Conservation (phyloP, 2,113 vertebrate species). For the Lucifuga dentata region DNA sequence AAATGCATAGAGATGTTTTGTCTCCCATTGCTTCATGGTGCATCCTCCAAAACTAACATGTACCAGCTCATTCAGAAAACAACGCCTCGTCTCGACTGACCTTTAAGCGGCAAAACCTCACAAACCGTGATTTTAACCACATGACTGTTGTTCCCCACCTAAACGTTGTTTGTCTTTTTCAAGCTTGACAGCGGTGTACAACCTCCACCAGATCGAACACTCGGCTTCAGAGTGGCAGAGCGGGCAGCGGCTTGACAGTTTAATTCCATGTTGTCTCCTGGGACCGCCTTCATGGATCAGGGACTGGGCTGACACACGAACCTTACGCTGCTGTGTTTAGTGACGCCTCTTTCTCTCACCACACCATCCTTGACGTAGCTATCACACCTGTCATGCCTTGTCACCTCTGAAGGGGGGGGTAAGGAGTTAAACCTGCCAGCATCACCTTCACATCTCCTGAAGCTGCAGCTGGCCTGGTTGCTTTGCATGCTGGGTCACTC, state of each 20-base stretch:
- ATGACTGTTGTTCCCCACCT: conserved; percentile 53
- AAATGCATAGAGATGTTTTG: not conserved
- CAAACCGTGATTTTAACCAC: conserved; percentile 49
- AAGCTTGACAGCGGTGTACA: conserved; percentile 58
- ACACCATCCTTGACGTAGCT: conserved; percentile 42
- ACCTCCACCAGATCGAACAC: not conserved
- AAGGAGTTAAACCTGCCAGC: not conserved
- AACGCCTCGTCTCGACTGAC: conserved; percentile 34
- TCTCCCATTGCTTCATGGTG: not conserved
- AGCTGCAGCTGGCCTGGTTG: conserved; percentile 15
- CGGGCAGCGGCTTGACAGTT: conserved; percentile 67
- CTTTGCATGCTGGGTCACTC: conserved; percentile 63
- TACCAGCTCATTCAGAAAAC: conserved; percentile 44
- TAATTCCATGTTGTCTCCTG: conserved; percentile 73
- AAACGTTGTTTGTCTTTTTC: conserved; percentile 73
- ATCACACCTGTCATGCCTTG: conserved; percentile 34
- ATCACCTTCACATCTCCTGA: not conserved
- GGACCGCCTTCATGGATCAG: conserved; percentile 59
- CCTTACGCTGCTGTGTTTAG: conserved; percentile 45
- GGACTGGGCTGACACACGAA: conserved; percentile 58
- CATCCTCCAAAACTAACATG: conserved; percentile 45
- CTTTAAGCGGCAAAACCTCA: conserved; percentile 56
- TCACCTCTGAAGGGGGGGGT: conserved; percentile 9
- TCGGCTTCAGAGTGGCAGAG: not conserved
- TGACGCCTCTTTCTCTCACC: conserved; percentile 27